A percentile compares a stretch with the other conserved stretches of the same genome.
These are phyloP conservation scores for Pediacus dermestoides DNA, from an alignment of 2,888 invertebrate genomes.

Conservation along the genomic window DNA sequence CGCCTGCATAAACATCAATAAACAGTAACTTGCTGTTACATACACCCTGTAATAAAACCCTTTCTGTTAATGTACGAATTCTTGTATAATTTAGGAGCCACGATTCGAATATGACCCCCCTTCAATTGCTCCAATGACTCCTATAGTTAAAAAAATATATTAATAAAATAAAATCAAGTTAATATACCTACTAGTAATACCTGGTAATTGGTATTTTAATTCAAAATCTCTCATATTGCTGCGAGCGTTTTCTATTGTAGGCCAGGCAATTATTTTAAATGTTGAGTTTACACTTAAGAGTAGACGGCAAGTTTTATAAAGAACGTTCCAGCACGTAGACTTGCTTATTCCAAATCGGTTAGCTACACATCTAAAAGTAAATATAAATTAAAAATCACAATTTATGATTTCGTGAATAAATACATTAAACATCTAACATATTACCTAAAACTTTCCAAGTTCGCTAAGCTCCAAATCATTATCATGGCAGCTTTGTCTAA, in stretches of 20 bases:
- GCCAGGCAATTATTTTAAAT: conserved; percentile 1
- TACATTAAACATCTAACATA: no score
- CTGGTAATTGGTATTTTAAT: conserved; percentile 2
- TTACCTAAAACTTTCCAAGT: conserved; percentile 12
- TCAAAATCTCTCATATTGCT: not conserved
- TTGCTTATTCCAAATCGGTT: no score
- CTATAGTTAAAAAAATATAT: no score
- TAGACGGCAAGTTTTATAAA: no score
- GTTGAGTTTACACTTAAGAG: no score
- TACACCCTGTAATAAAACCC: conserved; percentile 22
- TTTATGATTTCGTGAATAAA: no score
- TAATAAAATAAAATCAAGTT: no score
- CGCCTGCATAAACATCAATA: conserved; percentile 24
- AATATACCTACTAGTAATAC: no score
- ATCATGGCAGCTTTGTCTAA: conserved; percentile 9
- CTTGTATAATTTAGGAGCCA: conserved; percentile 17
- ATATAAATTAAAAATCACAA: no score
- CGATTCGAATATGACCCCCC: conserved; percentile 23
- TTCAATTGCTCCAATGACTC: conserved; percentile 26
- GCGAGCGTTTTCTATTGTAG: not conserved
- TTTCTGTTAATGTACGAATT: conserved; percentile 25
- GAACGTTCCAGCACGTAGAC: no score
- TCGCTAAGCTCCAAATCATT: conserved; percentile 7
- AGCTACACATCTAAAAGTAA: no score
- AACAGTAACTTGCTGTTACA: conserved; percentile 23